These are phyloP conservation scores for Colossoma macropomum DNA, from an alignment of 2,113 vertebrate genomes.

Conservation along the genomic window DNA sequence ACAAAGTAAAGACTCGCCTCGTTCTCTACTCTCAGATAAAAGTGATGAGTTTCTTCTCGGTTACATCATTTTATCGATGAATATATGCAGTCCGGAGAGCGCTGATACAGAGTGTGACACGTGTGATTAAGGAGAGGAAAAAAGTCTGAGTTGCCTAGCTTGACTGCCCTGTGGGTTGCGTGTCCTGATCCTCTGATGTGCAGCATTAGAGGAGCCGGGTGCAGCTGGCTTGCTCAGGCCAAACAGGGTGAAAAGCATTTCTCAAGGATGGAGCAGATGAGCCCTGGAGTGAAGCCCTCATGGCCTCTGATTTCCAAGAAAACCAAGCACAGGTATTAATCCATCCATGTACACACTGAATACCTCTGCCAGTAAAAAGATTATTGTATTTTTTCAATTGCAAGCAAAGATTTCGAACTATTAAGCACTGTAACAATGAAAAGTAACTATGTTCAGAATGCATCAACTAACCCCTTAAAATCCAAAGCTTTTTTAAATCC, in stretches of 20 bases:
- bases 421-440: too few species aligned
- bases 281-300: constrained; percentile 24
- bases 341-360: background rate
- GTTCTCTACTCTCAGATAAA: background rate
- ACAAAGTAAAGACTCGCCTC: background rate
- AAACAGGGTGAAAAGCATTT: constrained; percentile 54
- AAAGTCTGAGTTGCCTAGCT: constrained; percentile 59
- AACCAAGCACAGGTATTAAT: background rate
- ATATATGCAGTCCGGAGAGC: background rate
- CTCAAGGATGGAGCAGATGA: constrained; percentile 56
- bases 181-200: constrained; percentile 63
- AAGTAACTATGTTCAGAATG: too few species aligned
- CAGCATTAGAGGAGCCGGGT: constrained; percentile 53
- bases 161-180: constrained; percentile 66
- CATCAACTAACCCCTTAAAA: too few species aligned
- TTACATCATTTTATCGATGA: constrained; percentile 7
- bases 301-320: background rate
- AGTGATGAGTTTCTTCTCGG: constrained; percentile 28
- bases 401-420: too few species aligned
- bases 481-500: too few species aligned
- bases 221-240: constrained; percentile 61
- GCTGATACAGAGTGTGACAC: constrained; percentile 45
- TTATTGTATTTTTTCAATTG: too few species aligned
- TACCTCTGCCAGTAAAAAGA: too few species aligned
- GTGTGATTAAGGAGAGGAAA: constrained; percentile 62